A percentile compares a stretch with the other conserved stretches of the same genome.
Conservation (phyloP, 2,113 vertebrate species). For the Pseudorasbora parva region DNA sequence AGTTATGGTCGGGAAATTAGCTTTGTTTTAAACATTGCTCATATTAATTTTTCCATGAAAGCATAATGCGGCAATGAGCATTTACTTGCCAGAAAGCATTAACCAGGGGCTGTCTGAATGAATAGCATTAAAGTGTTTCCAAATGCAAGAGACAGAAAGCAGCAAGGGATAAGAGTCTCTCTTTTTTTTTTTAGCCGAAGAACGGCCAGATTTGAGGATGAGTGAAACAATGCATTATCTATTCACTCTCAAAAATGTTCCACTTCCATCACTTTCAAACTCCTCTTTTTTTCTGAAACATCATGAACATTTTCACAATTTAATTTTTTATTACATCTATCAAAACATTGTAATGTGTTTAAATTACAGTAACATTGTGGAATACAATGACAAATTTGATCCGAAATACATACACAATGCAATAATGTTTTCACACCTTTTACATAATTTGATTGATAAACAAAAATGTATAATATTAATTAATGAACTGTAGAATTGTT, state of each 20-base stretch:
- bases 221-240: slow-evolving; percentile 4
- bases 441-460: not conserved
- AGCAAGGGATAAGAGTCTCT: not conserved
- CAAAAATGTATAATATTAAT: not conserved
- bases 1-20: slow-evolving; percentile 22
- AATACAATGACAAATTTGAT: not conserved
- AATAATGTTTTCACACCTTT: not conserved
- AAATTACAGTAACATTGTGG: not conserved
- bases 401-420: not conserved
- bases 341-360: not conserved
- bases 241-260: not conserved
- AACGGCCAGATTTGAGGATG: not conserved
- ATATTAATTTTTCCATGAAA: slow-evolving; percentile 30
- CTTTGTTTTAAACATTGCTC: slow-evolving; percentile 18
- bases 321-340: not conserved
- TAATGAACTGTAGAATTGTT: not conserved
- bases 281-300: not conserved
- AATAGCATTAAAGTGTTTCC: slow-evolving; percentile 43
- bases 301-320: not conserved
- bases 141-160: slow-evolving; percentile 14
- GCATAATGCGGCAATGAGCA: slow-evolving; percentile 48
- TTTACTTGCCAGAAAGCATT: slow-evolving; percentile 49
- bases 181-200: slow-evolving; percentile 8
- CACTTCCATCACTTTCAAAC: too few species aligned
- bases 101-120: slow-evolving; percentile 49